These are phyloP conservation scores for Phalangium opilio DNA, from an alignment of 2,888 invertebrate species.

Conservation along the genomic window DNA sequence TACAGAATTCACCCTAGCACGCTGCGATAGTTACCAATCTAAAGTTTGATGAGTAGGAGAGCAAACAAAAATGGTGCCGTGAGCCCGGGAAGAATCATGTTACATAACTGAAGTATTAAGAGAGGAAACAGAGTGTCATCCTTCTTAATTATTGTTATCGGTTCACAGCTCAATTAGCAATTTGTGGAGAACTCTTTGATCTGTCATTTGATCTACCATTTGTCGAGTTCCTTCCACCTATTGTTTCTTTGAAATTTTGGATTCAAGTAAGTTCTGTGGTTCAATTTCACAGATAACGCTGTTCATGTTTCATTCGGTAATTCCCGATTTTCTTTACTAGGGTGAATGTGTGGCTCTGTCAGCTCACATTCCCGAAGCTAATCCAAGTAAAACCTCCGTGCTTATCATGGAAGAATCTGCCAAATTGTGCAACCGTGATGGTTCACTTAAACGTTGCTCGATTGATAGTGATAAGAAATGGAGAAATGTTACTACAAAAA, in stretches of 20 bases:
- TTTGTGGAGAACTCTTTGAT: constrained; percentile 85
- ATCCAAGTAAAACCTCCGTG: constrained; percentile 66
- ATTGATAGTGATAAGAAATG: constrained; percentile 40
- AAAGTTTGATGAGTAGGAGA: no score
- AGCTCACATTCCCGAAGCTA: constrained; percentile 77
- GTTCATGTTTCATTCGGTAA: background rate
- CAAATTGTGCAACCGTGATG: constrained; percentile 63
- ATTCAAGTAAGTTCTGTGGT: constrained; percentile 45
- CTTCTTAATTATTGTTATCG: constrained; percentile 1
- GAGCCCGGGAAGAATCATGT: no score
- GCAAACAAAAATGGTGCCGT: no score
- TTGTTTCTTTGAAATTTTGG: constrained; percentile 76
- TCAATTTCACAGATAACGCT: background rate
- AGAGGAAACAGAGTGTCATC: background rate
- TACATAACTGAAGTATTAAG: no score
- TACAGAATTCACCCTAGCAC: no score
- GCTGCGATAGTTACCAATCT: no score
- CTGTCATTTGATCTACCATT: constrained; percentile 88
- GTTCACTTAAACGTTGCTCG: constrained; percentile 31
- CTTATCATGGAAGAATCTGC: constrained; percentile 74
- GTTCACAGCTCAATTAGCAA: constrained; percentile 55
- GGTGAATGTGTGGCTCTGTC: constrained; percentile 84
- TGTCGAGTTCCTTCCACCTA: constrained; percentile 78
- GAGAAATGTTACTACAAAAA: constrained; percentile 60
- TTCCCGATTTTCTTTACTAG: no score